Evolutionary conservation across 2,113 vertebrate genomes (phyloP), one percentile per base, ranked within the genome.

Genomic region (Porphyrio hochstetteri): DNA sequence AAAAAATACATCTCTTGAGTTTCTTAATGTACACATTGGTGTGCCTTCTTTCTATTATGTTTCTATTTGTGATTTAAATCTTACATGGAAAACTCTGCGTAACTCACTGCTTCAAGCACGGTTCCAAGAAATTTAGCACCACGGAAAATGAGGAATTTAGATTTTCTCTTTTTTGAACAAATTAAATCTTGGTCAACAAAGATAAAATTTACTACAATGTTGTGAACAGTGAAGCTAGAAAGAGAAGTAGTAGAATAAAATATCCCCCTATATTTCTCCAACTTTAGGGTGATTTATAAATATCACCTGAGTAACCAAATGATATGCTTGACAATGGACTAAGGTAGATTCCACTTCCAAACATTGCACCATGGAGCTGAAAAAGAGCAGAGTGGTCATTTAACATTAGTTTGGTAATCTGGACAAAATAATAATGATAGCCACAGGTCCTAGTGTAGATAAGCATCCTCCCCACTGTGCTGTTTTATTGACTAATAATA

Each of bases 321-420:
- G 99, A 99, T 98, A 99, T 99, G 98, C 99, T 99, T 95, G 98
- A 99, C 98, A 99, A 98, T 92, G 99, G 99, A 96, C 99, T 99
- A 97, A 99, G 98, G 96, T 99, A 99, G 88, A 99, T 99, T 91
- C 99, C 99, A 97, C 98, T 99, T 97, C 99, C 99, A 95, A 99
- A 99, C 98, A 99, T 98, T 95, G 99, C 99, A 98, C 99, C 99
- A 60, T 99, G 99, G 91, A 99, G 98, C 99, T 99, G 92, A 59
- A 96, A 96, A 56, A 84, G 65, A 90, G 12, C 3, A 16, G 21
- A 83, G 59, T 36, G 64, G 65, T 55, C 36, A 36, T 55, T 60
- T 48, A 67, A 76, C 28, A 80, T 61, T 50, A 82, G 56, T 79
- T 60, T 85, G 17, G 25, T 59, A 59, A 88, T 28, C 44, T 84